Conservation (phyloP, 2,797 vertebrate species). For the Acrossocheilus wenchowensis region DNA sequence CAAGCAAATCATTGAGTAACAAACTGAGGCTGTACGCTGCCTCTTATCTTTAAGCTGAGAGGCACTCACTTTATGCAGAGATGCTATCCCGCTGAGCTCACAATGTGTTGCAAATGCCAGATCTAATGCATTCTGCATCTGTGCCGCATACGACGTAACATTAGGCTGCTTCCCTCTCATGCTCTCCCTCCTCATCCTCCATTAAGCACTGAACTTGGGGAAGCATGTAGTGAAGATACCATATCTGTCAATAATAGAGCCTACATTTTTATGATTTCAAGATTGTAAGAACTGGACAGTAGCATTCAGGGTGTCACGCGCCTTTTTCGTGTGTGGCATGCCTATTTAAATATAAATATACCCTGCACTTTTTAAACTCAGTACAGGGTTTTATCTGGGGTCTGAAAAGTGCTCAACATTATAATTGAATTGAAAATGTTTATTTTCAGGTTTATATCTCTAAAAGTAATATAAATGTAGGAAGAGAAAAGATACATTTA, state of each 20-base stretch:
- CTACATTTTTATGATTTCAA: neutral
- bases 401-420: neutral
- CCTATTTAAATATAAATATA: neutral
- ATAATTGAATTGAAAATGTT: neutral
- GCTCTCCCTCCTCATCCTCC: neutral
- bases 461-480: neutral
- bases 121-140: slow-evolving; percentile 55
- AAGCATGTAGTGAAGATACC: neutral
- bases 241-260: neutral
- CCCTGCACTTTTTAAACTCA: neutral
- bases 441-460: neutral
- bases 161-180: slow-evolving; percentile 8
- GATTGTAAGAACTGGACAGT: neutral
- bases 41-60: slow-evolving; percentile 50
- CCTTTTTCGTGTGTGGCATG: neutral
- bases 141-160: slow-evolving; percentile 18
- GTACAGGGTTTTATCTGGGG: neutral
- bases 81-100: slow-evolving; percentile 56
- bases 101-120: slow-evolving; percentile 57
- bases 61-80: slow-evolving; percentile 44
- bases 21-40: slow-evolving; percentile 32
- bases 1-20: slow-evolving; percentile 25
- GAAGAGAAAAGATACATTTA: too few relatives aligned
- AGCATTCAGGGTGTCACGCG: neutral
- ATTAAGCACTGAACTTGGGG: slow-evolving; percentile 15